These are phyloP conservation scores for Phengaris arion DNA, from an alignment of 2,888 invertebrate genomes.

Conservation along the genomic window DNA sequence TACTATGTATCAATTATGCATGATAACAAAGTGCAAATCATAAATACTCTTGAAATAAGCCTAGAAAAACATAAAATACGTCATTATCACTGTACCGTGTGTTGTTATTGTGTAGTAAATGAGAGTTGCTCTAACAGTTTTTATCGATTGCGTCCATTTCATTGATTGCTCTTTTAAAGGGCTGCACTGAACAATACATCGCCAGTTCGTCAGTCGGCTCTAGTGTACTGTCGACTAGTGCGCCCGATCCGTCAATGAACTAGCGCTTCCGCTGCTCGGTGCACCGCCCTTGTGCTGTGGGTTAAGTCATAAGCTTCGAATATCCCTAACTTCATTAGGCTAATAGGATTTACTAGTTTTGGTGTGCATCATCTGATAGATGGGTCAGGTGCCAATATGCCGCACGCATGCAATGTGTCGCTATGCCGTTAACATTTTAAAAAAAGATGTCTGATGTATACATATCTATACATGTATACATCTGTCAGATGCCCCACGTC, in stretches of 20 bases:
- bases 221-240: slow-evolving; percentile 40
- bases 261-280: slow-evolving; percentile 42
- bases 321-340: too few species aligned
- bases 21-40: background rate
- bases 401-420: too few species aligned
- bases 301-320: slow-evolving; percentile 20
- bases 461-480: too few species aligned
- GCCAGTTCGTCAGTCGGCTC: slow-evolving; percentile 23
- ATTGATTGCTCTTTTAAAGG: slow-evolving; percentile 18
- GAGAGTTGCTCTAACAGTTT: slow-evolving; percentile 12
- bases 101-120: slow-evolving; percentile 1
- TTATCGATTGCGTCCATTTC: slow-evolving; percentile 8
- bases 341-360: too few species aligned
- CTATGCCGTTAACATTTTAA: too few species aligned
- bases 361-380: too few species aligned
- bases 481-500: too few species aligned
- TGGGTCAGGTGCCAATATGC: too few species aligned
- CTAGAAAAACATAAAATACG: background rate
- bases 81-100: background rate
- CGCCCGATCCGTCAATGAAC: slow-evolving; percentile 42
- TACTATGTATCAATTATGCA: background rate
- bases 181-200: slow-evolving; percentile 2
- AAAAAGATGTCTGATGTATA: too few species aligned
- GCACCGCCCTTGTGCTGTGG: slow-evolving; percentile 31
- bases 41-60: background rate